Conservation (phyloP, 2,888 invertebrate genomes). For the Melanotus villosus region DNA sequence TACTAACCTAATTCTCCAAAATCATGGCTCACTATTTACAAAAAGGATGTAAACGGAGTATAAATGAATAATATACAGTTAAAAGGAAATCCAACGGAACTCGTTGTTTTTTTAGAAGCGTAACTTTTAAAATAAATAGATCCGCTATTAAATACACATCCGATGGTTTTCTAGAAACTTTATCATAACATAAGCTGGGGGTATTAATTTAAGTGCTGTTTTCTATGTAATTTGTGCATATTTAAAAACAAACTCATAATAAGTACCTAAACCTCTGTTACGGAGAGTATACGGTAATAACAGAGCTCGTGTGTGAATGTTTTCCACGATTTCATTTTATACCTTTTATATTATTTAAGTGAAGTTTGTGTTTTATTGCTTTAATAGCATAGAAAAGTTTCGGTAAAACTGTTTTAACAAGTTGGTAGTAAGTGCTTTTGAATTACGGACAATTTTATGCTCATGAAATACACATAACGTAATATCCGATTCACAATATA, state of each 20-base stretch:
- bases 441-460: conserved; percentile 40
- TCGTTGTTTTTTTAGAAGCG: not conserved
- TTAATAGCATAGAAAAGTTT: conserved; percentile 48
- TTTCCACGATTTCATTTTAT: conserved; percentile 58
- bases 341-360: conserved; percentile 54
- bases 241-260: conserved; percentile 52
- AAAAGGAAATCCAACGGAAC: not conserved
- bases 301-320: conserved; percentile 55
- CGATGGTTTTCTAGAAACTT: conserved; percentile 45
- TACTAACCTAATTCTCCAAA: no score
- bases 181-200: conserved; percentile 44
- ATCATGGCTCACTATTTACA: no score
- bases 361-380: conserved; percentile 56
- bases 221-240: conserved; percentile 55
- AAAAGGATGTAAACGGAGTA: not conserved
- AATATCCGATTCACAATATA: conserved; percentile 31
- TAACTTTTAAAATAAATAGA: conserved; percentile 17
- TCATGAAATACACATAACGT: conserved; percentile 31
- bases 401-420: conserved; percentile 42
- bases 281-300: conserved; percentile 52
- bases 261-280: conserved; percentile 44
- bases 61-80: not conserved
- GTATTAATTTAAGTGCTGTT: conserved; percentile 50
- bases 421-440: conserved; percentile 37
- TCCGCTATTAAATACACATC: conserved; percentile 28